Evolutionary conservation across 2,888 invertebrate species (phyloP), one percentile per base, ranked within the genome.

Genomic region (Proisotoma minuta): DNA sequence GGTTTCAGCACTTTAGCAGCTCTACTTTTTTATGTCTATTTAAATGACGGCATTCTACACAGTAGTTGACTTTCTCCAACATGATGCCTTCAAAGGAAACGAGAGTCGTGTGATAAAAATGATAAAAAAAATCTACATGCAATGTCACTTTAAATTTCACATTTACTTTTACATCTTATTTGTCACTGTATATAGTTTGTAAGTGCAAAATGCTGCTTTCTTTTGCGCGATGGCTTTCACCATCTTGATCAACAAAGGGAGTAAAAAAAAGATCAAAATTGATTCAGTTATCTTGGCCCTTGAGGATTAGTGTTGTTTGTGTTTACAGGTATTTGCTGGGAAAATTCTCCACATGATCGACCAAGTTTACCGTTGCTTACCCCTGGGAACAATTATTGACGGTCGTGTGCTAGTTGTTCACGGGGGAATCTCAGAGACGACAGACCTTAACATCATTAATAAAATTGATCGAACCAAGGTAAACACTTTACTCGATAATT

Each of bases 351-450:
- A 86, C 75, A 80, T 93, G 74, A 89, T 94, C 66, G 92, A 93
- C 77, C 88, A 90, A 71, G 88, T 94, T 29, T 96, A 93, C 78
- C 85, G 92, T 66, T 93, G 93, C 91, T 83, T 95, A 66, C 95
- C 95, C 0, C 79, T 95, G 62, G 93, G 91, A 53, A 91, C 94
- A 15, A 84, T 95, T 69, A 87, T 95, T 75, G 94, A 95, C 79
- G 87, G 88, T 76, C 85, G 91, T 72, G 89, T 94, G 50, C 83
- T 95, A 62, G 88, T 95, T 57, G 91, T 92, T 3, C 95, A 95
- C 76, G 95, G 95, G 0, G 95, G 95, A 26, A 89, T 95, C 74
- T 94, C 94, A 0, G 89, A 92, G 76, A 85, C 85, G 65, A 93
- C 92, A 0, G 89, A 93, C 78, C 81, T 95, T 69, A 86, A 87